Percentiles rank a stretch among this genome's conserved stretches.
phyloP scores from a whole-genome alignment of 2,797 vertebrate species.

The Molossus alvarezi region DNA sequence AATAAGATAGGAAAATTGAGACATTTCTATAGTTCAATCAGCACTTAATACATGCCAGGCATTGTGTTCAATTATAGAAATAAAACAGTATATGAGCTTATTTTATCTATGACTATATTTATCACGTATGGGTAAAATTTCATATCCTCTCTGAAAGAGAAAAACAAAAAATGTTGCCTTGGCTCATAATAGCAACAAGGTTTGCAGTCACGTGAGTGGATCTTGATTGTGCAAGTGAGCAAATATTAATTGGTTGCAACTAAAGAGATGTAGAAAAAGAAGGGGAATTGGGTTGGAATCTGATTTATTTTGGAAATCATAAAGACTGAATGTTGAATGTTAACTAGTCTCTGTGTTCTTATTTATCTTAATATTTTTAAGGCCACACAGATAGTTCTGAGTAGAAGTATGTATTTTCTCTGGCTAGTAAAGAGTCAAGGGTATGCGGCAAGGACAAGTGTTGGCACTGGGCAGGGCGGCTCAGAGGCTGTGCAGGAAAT shows the following conservation, averaged over 20 bases:
- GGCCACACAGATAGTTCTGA: too few species aligned
- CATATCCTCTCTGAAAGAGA: background rate
- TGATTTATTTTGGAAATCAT: background rate
- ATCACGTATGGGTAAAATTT: background rate
- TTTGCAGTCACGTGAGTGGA: background rate
- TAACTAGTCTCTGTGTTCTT: background rate
- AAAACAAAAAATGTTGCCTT: background rate
- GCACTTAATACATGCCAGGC: background rate
- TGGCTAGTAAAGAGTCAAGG: too few species aligned
- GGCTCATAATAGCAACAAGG: background rate
- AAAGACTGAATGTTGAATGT: background rate
- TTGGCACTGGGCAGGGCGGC: rapidly evolving
- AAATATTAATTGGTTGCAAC: background rate
- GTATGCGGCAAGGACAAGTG: background rate
- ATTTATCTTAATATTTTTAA: background rate
- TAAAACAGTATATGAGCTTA: background rate
- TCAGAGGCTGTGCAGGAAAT: rapidly evolving
- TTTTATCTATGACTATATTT: background rate
- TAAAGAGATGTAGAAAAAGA: background rate
- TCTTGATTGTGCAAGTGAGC: background rate
- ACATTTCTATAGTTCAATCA: background rate
- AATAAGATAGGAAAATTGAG: background rate
- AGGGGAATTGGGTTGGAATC: background rate
- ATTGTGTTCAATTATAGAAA: background rate
- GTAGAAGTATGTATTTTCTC: background rate